Evolutionary conservation across 2,888 invertebrate genomes (phyloP), one percentile per base, ranked within the genome.

Genomic region (Rambutsinella grinnellia): DNA sequence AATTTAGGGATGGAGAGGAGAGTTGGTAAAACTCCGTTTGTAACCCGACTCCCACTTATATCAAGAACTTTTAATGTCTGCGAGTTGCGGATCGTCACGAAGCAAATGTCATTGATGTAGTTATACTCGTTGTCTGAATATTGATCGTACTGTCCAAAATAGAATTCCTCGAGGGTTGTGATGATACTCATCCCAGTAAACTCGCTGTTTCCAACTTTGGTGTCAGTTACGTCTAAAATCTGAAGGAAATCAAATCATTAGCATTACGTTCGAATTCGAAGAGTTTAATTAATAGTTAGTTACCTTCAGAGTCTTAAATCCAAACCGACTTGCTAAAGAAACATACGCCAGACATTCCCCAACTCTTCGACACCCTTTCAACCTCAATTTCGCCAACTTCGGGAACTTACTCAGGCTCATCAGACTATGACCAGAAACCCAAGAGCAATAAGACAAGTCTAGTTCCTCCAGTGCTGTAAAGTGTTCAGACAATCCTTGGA

Each of bases 321-420:
- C 83, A 74, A 82, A 81, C 23, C 82, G 67, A 72, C 77, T 78
- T 24, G 82, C 78, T 36, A 84, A 51, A 24, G 82, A 76, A 8
- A 76, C 76, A 56, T 84, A 84, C 2, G 83, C 81, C n/a, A 84
- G 53, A 68, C 82, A 84, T 62, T 82, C 79, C 17, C 82, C 83
- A 56, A 84, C 79, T 44, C 78, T 56, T 23, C 82, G 74, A 54
- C 81, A 82, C 27, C 83, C 83, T 28, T 76, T 57, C n/a, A 84
- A 69, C 46, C 67, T 51, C 8, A 84, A 51, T 15, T 68, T 60
- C 10, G 58, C 63, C 36, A 84, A 54, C 21, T 26, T 24, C 21
- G 81, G 81, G 27, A 81, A 76, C 67, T 82, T 84, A 63, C 83
- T 83, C 15, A 83, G 56, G 21, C 78, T 65, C 76, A 84, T 69